Base-by-base conservation (phyloP, 2,888 invertebrate species). In the Parnassius smintheus region DNA sequence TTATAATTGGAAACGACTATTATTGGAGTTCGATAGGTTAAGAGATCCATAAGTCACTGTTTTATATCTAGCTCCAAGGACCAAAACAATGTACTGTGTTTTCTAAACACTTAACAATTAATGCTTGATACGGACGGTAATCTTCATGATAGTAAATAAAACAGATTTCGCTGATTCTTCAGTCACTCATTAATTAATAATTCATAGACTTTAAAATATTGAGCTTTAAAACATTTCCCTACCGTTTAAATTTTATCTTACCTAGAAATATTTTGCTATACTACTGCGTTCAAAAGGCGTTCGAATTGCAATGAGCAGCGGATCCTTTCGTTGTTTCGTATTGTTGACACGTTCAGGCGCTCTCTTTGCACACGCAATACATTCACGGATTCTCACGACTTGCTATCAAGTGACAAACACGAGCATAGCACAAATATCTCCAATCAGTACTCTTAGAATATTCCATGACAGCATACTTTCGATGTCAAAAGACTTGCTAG, bases 391-490 rank as follows among this genome's bases (percentile, higher is more conserved):
- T 70, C 68, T 66, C 69, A 69, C 68, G 66, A 66, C 63, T 63
- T 58, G 12, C 48, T 49, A 49, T 49, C 58, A 48, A 58, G 46
- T 60, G 56, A 64, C 46, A 48, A 25, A 57, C 56, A 59, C 59
- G 64, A 51, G 35, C 56, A 9, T 46, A 13, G 44, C 11, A 55
- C n/a, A n/a, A n/a, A n/a, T 57, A 63, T 62, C 60, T 64, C 56
- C 51, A 41, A 25, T 51, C 78, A 78, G 81, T 75, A 66, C 55
- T 62, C 61, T 68, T 71, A 70, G 66, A 66, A 70, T 73, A 72
- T 70, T 74, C 71, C 48, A 53, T 56, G 42, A 57, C 48, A 56
- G n/a, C 46, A 18, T 48, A 44, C 62, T 62, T 50, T 48, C 51
- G 50, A 62, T 62, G 49, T 44, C 53, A 58, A 49, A 58, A 62